Evolutionary conservation across 2,113 vertebrate genomes (phyloP).

Genomic region (Microcebus lehilahytsara): DNA sequence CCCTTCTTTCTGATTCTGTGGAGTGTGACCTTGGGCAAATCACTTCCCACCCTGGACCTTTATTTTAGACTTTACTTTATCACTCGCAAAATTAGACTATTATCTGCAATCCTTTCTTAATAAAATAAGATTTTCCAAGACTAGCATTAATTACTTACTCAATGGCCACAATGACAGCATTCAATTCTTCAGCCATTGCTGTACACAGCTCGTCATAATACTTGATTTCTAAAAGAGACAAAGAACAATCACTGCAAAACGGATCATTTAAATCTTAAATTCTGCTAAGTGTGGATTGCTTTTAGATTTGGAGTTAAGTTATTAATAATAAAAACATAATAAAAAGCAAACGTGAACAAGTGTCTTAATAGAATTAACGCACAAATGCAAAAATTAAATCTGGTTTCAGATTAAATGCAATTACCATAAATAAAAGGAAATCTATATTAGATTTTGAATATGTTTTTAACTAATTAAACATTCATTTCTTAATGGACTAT

Average conservation of each 20-base stretch:
- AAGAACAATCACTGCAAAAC: not conserved
- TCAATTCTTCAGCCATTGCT: conserved; percentile 91
- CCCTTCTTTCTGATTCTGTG: not conserved
- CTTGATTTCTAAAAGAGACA: conserved; percentile 86
- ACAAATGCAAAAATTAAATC: conserved; percentile 14
- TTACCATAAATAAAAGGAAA: conserved; percentile 28
- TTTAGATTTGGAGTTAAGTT: not conserved
- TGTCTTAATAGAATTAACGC: not conserved
- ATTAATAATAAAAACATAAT: not conserved
- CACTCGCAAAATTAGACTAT: not conserved
- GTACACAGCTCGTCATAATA: conserved; percentile 92
- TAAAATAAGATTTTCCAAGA: not conserved
- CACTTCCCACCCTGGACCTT: not conserved
- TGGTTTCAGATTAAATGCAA: conserved; percentile 28
- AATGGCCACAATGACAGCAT: conserved; percentile 93
- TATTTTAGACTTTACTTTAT: not conserved
- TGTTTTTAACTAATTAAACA: not conserved
- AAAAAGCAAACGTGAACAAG: not conserved
- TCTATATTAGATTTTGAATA: not conserved
- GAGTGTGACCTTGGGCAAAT: not conserved
- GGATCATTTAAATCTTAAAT: not conserved
- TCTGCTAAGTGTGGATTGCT: not conserved
- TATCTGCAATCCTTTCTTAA: not conserved
- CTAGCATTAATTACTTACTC: conserved; percentile 89
- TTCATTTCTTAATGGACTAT: conserved; percentile 16